Evolutionary conservation across 1,140 invertebrate genomes (phyloP), one percentile per base, ranked within the genome.

Genomic region (Aporrectodea caliginosa): DNA sequence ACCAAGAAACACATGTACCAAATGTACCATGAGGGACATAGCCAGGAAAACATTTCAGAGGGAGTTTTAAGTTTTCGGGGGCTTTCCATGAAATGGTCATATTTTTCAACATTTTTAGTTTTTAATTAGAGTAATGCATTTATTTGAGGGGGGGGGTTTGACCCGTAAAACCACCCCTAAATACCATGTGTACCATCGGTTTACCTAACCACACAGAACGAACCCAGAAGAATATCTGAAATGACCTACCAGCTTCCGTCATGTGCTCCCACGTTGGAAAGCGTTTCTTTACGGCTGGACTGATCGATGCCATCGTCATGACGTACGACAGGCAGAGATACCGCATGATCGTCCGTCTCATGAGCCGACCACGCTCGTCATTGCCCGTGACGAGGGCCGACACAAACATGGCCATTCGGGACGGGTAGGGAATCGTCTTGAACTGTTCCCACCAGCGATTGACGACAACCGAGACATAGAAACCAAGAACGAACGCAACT

Each of bases 391-490:
- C 91, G 81, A 93, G 93, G 12, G 93, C 92, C 72, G 92, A 93
- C 69, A 95, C 93, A 87, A 93, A 95, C 1, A 95, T 93, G 16
- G 93, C 93, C 78, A 96, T 89, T 77, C 94, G 94, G 87, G 96
- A 94, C 0, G 94, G 94, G 94, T 94, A 95, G 29, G 94, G 95
- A 80, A 96, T 88, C 33, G 74, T 77, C 70, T 81, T 78, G 70
- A 73, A 74, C 77, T 80, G 72, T 16, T 78, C 43, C 35, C 73
- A 87, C 86, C 86, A 98, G 85, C 96, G 91, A 12, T 92, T 93
- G 89, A 97, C 95, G 27, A 98, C 94, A 73, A 97, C 92, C 16
- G 93, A 93, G 16, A 98, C 95, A 88, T 97, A 98, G 87, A 95
- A 98, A 73, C 94, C 94, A 71, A 96, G 90, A 27, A 96, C 93